phyloP scores from a whole-genome alignment of 64 coral and sea anemone genomes.

The Trachythela sp. region DNA sequence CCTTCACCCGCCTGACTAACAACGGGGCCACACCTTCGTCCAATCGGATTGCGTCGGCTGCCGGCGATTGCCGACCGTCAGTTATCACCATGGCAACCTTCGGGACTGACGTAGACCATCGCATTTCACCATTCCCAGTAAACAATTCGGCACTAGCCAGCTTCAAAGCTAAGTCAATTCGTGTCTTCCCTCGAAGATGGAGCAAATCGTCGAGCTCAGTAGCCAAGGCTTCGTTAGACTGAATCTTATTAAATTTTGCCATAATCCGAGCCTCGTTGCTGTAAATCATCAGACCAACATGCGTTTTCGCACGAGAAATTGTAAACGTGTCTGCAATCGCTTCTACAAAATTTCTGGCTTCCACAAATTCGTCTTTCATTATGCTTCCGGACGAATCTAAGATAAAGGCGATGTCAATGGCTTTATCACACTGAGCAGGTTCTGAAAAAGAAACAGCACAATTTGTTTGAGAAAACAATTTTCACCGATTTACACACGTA shows the following conservation, averaged over 20 bases:
- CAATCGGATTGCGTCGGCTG: constrained; percentile 8
- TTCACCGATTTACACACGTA: too few relatives aligned
- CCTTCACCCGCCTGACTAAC: background rate
- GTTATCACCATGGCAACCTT: background rate
- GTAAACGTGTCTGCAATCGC: too few relatives aligned
- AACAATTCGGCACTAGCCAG: background rate
- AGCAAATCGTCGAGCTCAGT: background rate
- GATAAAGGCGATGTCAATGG: too few relatives aligned
- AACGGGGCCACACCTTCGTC: background rate
- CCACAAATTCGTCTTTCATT: too few relatives aligned
- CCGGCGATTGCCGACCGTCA: background rate
- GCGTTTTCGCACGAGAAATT: background rate
- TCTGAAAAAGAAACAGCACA: too few relatives aligned
- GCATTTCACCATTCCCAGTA: background rate
- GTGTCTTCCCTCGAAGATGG: background rate
- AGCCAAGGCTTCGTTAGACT: background rate
- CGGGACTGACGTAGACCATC: background rate
- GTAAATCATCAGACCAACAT: background rate
- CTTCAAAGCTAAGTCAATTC: background rate
- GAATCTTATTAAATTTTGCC: background rate
- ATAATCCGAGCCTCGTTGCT: background rate
- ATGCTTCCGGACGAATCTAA: too few relatives aligned
- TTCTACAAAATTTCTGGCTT: too few relatives aligned
- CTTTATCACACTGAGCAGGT: too few relatives aligned
- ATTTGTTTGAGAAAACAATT: too few relatives aligned